Conservation (phyloP, 2,797 vertebrate species). For the Eutrigla gurnardus region DNA sequence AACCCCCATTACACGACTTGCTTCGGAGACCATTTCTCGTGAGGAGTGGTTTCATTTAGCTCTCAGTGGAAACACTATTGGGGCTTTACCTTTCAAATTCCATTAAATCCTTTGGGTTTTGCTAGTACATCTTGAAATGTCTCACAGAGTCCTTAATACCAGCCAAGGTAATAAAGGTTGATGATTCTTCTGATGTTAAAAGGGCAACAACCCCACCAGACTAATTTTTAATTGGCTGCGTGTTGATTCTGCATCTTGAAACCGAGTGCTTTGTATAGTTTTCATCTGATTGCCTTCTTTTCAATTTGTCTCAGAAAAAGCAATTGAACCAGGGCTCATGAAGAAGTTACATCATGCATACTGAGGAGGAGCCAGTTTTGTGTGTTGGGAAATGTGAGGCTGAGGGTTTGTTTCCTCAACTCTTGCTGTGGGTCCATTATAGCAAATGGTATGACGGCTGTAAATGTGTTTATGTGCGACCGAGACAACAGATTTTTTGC, state of each 20-base stretch:
- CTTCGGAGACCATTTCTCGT: conserved; percentile 6
- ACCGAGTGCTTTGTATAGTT: conserved; percentile 35
- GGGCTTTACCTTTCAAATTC: conserved; percentile 18
- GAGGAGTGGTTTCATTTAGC: conserved; percentile 17
- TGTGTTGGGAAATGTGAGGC: conserved; percentile 13
- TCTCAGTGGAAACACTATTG: conserved; percentile 14
- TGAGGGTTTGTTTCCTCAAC: conserved; percentile 25
- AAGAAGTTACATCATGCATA: conserved; percentile 53
- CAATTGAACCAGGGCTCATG: conserved; percentile 44
- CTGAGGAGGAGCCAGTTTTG: conserved; percentile 39
- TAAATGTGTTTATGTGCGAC: background rate
- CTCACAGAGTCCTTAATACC: conserved; percentile 14
- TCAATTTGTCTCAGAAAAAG: conserved; percentile 66
- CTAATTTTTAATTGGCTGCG: conserved; percentile 36
- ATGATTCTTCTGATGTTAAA: conserved; percentile 12
- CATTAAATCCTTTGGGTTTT: conserved; percentile 14
- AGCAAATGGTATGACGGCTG: background rate
- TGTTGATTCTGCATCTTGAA: conserved; percentile 34
- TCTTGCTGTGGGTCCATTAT: conserved; percentile 1
- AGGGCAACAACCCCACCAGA: background rate
- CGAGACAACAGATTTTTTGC: background rate
- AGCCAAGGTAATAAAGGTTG: conserved; percentile 30
- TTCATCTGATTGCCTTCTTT: conserved; percentile 63
- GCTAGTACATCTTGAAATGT: conserved; percentile 17
- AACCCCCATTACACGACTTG: background rate